Base-by-base conservation (phyloP, 2,888 invertebrate genomes). In the Schizotus pectinicornis region DNA sequence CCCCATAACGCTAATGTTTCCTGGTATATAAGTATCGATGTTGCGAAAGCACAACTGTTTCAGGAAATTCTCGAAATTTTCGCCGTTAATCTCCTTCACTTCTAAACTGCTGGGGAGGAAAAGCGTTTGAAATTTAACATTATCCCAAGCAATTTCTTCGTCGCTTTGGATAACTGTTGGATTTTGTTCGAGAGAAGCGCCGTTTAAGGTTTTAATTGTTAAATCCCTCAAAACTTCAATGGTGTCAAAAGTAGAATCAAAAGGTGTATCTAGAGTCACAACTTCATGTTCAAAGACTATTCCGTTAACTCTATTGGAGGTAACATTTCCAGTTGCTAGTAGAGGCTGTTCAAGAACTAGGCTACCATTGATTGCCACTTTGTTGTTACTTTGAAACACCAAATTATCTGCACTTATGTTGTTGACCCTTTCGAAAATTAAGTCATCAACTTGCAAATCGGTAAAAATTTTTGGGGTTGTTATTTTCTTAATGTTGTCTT, bases 41-140 rank as follows among this genome's bases (percentile, higher is more conserved):
- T 82, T 80, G 37, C 72, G 82, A 62, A 84, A 77, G 42, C 85
- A 79, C 6, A 86, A 62, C 35, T 78, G 75, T 1, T 71, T 64
- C 2, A 80, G 64, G 42, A 85, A 75, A 6, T 75, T 67, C 0
- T 75, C 59, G 79, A 86, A 85, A 22, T 74, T 47, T 12, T 81
- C 64, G 1, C 78, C 81, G 70, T 85, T 86, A 1, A 87, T 77
- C 7, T 56, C 72, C 1, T 75, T 56, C 3, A 79, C 74, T 1
- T 67, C 69, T 11, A 82, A 56, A 53, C 69, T 74, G 12, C 77
- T 74, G 9, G 76, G 72, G 45, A 78, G 63, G 36, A 64, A 65
- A 14, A 74, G 12, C 6, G 41, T 58, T 30, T 71, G 68, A 7
- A 58, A 49, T 22, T 64, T 47, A n/a, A 31, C 5, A 7, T 34